Evolutionary conservation across 2,888 invertebrate species (phyloP).

Genomic region (Phyllotreta cruciferae): DNA sequence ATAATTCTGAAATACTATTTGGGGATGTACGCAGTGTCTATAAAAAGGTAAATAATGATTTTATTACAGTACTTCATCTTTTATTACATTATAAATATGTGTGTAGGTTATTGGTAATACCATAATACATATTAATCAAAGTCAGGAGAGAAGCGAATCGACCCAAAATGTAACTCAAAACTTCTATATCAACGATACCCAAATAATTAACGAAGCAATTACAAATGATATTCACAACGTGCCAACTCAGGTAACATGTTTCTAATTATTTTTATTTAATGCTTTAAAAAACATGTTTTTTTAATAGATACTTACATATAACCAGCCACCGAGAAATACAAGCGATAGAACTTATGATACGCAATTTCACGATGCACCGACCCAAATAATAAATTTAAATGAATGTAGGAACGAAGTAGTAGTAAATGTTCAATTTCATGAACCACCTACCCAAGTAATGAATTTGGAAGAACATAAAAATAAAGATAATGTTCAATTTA

Average conservation of each 20-base stretch:
- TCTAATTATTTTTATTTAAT: slow-evolving; percentile 1
- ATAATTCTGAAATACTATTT: slow-evolving; percentile 48
- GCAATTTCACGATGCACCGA: slow-evolving; percentile 38
- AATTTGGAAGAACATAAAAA: too few species aligned
- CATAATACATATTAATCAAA: slow-evolving; percentile 22
- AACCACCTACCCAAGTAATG: not conserved
- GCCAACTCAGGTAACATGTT: slow-evolving; percentile 37
- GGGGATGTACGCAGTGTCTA: slow-evolving; percentile 47
- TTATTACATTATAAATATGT: too few species aligned
- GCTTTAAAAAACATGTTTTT: not conserved
- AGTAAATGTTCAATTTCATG: not conserved
- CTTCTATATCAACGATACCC: slow-evolving; percentile 47
- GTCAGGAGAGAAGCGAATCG: slow-evolving; percentile 28
- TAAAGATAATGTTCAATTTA: too few species aligned
- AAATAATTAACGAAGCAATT: slow-evolving; percentile 34
- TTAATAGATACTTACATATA: not conserved
- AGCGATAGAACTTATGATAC: not conserved
- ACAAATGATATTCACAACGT: slow-evolving; percentile 36
- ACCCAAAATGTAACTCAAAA: slow-evolving; percentile 46
- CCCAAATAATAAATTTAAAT: slow-evolving; percentile 34
- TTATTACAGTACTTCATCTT: too few species aligned
- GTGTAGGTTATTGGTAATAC: not conserved
- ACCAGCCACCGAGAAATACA: too few species aligned
- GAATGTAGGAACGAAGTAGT: not conserved
- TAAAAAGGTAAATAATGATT: slow-evolving; percentile 35